Evolutionary conservation across 2,113 vertebrate species (phyloP).

Genomic region (Coracopsis vasa): DNA sequence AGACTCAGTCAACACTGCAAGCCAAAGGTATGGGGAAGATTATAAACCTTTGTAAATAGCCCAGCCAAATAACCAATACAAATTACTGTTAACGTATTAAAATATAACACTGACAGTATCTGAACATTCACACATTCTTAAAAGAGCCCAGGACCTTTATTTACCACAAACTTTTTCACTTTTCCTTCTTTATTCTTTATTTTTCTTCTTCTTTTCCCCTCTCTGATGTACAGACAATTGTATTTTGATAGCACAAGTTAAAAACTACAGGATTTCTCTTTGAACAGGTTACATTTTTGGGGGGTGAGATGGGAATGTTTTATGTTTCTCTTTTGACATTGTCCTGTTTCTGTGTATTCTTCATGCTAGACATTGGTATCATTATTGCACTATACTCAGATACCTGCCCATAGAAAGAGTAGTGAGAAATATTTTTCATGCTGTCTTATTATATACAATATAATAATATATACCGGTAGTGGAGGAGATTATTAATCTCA

Average conservation of each 20-base stretch:
- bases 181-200: neutral
- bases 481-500: neutral
- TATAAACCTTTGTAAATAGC: neutral
- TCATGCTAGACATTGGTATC: neutral
- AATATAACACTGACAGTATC: neutral
- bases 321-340: neutral
- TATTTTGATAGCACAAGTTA: neutral
- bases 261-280: neutral
- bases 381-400: neutral
- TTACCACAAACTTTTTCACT: fast-evolving
- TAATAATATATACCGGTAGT: neutral
- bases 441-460: neutral
- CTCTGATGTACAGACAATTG: neutral
- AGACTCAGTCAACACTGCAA: neutral
- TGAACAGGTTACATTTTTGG: neutral
- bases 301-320: neutral
- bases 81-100: neutral
- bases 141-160: neutral
- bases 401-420: neutral
- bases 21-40: neutral
- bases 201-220: too few relatives aligned
- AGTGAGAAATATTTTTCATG: neutral
- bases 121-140: neutral
- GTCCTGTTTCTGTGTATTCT: neutral
- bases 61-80: neutral